These are phyloP conservation scores for Eumacrocentrus americanus DNA, from an alignment of 2,888 invertebrate genomes.

Conservation along the genomic window DNA sequence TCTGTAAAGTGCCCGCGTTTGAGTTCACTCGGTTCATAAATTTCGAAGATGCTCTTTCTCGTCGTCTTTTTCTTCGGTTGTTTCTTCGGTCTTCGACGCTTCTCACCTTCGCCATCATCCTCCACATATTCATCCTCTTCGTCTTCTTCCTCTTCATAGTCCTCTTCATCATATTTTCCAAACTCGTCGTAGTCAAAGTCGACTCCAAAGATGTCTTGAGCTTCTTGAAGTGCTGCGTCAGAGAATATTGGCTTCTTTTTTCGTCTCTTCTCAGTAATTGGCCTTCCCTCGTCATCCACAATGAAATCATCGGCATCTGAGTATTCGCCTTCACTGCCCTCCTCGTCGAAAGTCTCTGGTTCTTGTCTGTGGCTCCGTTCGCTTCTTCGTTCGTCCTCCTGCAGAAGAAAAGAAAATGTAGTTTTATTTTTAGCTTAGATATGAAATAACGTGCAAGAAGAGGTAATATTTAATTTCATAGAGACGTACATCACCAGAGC, in stretches of 20 bases:
- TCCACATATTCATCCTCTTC: slow-evolving; percentile 83
- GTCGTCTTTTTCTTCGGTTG: slow-evolving; percentile 76
- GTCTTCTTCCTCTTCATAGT: slow-evolving; percentile 82
- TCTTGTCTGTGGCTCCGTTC: slow-evolving; percentile 71
- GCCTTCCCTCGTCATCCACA: slow-evolving; percentile 93
- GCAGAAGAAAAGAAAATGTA: slow-evolving; percentile 19
- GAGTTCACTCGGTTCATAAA: slow-evolving; percentile 96
- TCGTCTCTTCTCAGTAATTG: slow-evolving; percentile 81
- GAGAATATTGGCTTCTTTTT: slow-evolving; percentile 82
- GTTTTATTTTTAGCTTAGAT: slow-evolving; percentile 5
- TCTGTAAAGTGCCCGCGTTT: slow-evolving; percentile 96
- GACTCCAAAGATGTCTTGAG: slow-evolving; percentile 99
- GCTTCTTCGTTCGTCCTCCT: slow-evolving; percentile 82
- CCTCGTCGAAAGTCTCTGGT: slow-evolving; percentile 75
- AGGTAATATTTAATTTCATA: slow-evolving; percentile 28
- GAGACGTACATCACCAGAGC: slow-evolving; percentile 79
- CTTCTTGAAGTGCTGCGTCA: slow-evolving; percentile 93
- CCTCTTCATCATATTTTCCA: slow-evolving; percentile 85
- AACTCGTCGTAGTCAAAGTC: slow-evolving; percentile 96
- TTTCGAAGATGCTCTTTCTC: slow-evolving; percentile 88
- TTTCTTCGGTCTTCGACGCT: slow-evolving; percentile 75
- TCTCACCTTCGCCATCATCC: slow-evolving; percentile 68
- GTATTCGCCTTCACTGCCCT: slow-evolving; percentile 78
- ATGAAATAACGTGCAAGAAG: slow-evolving; percentile 21
- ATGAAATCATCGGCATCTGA: slow-evolving; percentile 96